Conservation (phyloP, 2,113 vertebrate genomes). For the Capricornis sumatraensis region DNA sequence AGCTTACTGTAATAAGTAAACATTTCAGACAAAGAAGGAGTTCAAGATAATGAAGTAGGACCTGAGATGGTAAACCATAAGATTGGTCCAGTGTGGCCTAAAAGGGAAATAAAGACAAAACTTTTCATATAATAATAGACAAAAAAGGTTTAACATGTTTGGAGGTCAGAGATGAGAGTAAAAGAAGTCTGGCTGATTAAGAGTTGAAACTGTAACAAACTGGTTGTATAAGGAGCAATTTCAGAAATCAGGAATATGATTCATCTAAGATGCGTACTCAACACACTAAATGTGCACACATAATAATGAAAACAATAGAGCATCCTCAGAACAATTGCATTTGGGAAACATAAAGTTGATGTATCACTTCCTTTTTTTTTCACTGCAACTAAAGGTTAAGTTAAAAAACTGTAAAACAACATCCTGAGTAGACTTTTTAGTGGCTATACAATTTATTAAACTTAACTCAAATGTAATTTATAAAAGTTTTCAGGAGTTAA, state of each 20-base stretch:
- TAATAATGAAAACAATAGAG: not conserved
- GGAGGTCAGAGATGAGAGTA: not conserved
- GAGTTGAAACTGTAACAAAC: not conserved
- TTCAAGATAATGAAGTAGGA: not conserved
- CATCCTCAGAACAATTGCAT: not conserved
- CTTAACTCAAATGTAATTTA: not conserved
- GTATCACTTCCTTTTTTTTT: conserved; percentile 28
- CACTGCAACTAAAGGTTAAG: not conserved
- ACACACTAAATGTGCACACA: not conserved
- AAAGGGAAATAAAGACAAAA: not conserved
- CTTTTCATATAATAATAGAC: not conserved
- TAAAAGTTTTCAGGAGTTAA: conserved; percentile 22
- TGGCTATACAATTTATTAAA: conserved; percentile 1
- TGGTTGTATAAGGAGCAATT: not conserved
- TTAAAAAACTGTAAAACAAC: not conserved
- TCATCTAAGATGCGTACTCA: not conserved
- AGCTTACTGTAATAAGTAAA: not conserved
- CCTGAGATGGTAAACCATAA: not conserved
- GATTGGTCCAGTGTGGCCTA: not conserved
- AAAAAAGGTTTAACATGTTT: not conserved
- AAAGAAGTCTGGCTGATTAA: not conserved
- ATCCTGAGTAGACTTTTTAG: not conserved
- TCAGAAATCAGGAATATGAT: not conserved
- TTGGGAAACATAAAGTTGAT: not conserved
- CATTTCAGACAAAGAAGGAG: not conserved